A percentile compares a stretch with the other conserved stretches of the same genome.
These are phyloP conservation scores for Dasypogon diadema DNA, from an alignment of 2,888 invertebrate genomes.

Conservation along the genomic window DNA sequence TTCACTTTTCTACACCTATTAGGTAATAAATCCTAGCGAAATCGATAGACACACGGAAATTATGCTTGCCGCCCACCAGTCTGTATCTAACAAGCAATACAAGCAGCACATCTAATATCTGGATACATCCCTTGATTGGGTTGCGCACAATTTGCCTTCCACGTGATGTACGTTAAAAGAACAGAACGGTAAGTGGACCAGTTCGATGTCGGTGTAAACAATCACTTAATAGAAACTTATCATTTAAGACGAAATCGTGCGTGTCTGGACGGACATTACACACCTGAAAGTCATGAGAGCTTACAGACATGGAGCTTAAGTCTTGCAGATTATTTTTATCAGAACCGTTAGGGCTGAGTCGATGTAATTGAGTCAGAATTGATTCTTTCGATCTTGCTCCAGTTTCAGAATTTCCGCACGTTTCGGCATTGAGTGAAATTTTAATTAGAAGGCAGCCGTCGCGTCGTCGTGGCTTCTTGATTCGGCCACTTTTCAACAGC, in stretches of 20 bases:
- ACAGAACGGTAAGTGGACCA: constrained; percentile 11
- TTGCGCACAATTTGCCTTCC: constrained; percentile 11
- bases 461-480: not conserved
- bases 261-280: not conserved
- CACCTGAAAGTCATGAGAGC: constrained; percentile 2
- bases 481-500: not conserved
- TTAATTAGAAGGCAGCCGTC: constrained; percentile 42
- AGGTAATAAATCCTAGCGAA: too few relatives aligned
- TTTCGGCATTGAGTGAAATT: constrained; percentile 46
- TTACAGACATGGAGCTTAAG: not conserved
- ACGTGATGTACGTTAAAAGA: not conserved
- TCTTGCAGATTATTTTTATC: not conserved
- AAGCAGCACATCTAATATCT: too few relatives aligned
- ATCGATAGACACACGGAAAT: too few relatives aligned
- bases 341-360: constrained; percentile 32
- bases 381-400: constrained; percentile 36
- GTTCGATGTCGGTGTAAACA: not conserved
- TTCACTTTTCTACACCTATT: too few relatives aligned
- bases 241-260: constrained; percentile 33
- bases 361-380: constrained; percentile 40
- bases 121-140: too few relatives aligned
- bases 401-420: constrained; percentile 49
- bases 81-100: too few relatives aligned
- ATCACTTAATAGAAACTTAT: constrained; percentile 20
- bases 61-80: too few relatives aligned